Evolutionary conservation across 2,113 vertebrate genomes (phyloP), one percentile per base, ranked within the genome.

Genomic region (Mesocricetus auratus): DNA sequence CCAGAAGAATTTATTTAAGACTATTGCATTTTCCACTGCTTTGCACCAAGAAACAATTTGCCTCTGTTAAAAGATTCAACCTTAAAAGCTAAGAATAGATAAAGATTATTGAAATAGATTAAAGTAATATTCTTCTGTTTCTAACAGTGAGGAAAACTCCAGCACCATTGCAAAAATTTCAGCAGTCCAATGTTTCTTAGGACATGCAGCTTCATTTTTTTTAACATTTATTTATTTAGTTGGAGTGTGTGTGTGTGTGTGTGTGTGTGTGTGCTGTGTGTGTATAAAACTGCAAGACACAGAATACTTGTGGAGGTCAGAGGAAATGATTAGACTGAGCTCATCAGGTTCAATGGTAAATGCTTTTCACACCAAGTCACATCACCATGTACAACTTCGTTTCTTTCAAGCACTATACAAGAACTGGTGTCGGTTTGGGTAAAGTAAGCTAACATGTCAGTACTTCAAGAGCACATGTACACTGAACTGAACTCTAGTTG

Each of bases 51-150:
- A 87, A 93, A 71, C 58, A 73, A 42, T 9, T 71, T 82, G 39
- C 68, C 12, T 50, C 17, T 68, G 5, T 85, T 95, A 90, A 96
- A 94, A 91, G 19, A 73, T 73, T 64, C 33, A 90, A 39, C 10
- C 45, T 78, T 26, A 53, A 92, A 88, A 71, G 50, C 33, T 83
- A 87, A 60, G n/a, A 60, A 87, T 66, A 66, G 8, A 58, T 42
- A 92, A 86, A 56, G 3, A 60, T 87, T 77, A 73, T 58, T 90
- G 31, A 88, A 92, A 94, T 78, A 82, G 47, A 81, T 86, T 93
- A 36, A 1, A 78, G 75, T 53, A 88, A 68, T 85, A 90, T 79
- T 60, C 7, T 21, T 86, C 29, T 93, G 50, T 6, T 91, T 68
- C 16, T 89, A 89, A 66, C 89, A 75, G 56, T 68, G 16, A 47